Percentiles rank a stretch among this genome's conserved stretches.
Conservation (phyloP, 2,888 invertebrate species). For the Isoperla grammatica region DNA sequence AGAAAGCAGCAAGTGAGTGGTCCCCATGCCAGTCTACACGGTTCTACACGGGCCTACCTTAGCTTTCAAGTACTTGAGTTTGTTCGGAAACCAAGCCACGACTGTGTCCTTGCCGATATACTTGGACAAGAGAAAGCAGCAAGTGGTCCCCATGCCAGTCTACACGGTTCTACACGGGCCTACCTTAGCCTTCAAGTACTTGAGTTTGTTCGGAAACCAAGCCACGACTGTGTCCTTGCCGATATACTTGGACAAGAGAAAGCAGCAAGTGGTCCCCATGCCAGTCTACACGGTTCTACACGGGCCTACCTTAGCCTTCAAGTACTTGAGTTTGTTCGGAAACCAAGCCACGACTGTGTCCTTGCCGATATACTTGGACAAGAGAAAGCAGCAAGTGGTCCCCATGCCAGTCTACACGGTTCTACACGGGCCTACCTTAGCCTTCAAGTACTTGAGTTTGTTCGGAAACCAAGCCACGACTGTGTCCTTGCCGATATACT, state of each 20-base stretch:
- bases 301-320: conserved; percentile 42
- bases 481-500: conserved; percentile 42
- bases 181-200: conserved; percentile 43
- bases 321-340: conserved; percentile 40
- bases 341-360: conserved; percentile 42
- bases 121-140: conserved; percentile 50
- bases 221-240: conserved; percentile 41
- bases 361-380: conserved; percentile 46
- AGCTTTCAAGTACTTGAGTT: conserved; percentile 41
- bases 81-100: conserved; percentile 42
- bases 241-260: conserved; percentile 46
- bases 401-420: conserved; percentile 52
- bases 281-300: too few relatives aligned
- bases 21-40: too few relatives aligned
- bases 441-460: conserved; percentile 41
- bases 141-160: conserved; percentile 51
- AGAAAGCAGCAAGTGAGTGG: conserved; percentile 51
- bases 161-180: too few relatives aligned
- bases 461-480: conserved; percentile 43
- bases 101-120: conserved; percentile 43
- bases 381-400: conserved; percentile 50
- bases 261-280: too few relatives aligned
- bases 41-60: conserved; percentile 38
- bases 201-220: conserved; percentile 43
- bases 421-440: conserved; percentile 43